These are phyloP conservation scores for Alloscopus bannaensis DNA, from an alignment of 2,888 invertebrate genomes.

Conservation along the genomic window DNA sequence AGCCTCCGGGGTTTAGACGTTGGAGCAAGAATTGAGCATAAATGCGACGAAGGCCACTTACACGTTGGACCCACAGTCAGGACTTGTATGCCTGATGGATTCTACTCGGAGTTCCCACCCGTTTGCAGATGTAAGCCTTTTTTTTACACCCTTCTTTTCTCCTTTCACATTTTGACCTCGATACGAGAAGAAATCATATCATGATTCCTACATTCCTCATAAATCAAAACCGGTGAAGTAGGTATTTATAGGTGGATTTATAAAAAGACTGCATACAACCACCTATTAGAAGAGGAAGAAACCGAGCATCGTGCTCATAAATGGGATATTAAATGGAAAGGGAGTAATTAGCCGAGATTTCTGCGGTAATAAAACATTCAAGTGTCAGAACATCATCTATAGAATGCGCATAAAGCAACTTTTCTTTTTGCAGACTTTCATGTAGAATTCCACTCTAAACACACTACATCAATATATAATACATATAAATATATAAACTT, in stretches of 20 bases:
- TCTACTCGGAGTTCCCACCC: slow-evolving; percentile 94
- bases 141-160: slow-evolving; percentile 11
- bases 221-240: slow-evolving; percentile 15
- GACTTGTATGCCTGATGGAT: slow-evolving; percentile 92
- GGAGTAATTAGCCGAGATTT: slow-evolving; percentile 40
- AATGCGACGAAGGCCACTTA: slow-evolving; percentile 89
- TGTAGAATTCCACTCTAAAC: too few species aligned
- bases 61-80: slow-evolving; percentile 89
- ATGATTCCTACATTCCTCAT: slow-evolving; percentile 8
- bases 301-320: slow-evolving; percentile 22
- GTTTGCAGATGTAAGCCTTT: slow-evolving; percentile 89
- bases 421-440: too few species aligned
- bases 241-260: not conserved
- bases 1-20: slow-evolving; percentile 89
- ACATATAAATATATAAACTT: too few species aligned
- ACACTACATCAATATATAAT: too few species aligned
- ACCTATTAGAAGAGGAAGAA: not conserved
- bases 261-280: not conserved
- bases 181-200: not conserved
- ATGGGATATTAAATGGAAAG: slow-evolving; percentile 30
- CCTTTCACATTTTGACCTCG: not conserved
- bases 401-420: too few species aligned
- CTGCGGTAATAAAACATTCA: slow-evolving; percentile 24
- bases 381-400: slow-evolving; percentile 24
- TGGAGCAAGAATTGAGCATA: slow-evolving; percentile 88